These are phyloP conservation scores for Nibea albiflora DNA, from an alignment of 2,113 vertebrate genomes.

Conservation along the genomic window DNA sequence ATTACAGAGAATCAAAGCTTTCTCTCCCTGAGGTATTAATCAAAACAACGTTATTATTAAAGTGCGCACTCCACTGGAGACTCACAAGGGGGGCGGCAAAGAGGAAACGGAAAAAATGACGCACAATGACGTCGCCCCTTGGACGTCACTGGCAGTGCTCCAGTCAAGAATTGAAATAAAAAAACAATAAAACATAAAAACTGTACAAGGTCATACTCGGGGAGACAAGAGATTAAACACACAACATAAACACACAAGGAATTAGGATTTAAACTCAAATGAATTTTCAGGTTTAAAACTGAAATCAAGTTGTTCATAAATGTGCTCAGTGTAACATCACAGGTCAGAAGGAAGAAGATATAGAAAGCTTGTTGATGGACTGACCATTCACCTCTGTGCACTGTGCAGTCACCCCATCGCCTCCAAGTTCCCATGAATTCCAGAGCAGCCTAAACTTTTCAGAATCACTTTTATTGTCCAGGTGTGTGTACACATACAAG, in stretches of 20 bases:
- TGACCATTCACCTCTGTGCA: too few species aligned
- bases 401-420: too few species aligned
- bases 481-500: too few species aligned
- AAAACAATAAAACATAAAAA: not conserved
- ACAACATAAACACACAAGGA: not conserved
- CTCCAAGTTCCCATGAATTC: too few species aligned
- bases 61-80: not conserved
- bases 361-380: too few species aligned
- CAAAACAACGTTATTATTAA: not conserved
- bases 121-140: slow-evolving; percentile 32
- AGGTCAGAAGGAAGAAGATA: too few species aligned
- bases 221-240: not conserved
- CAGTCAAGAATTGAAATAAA: not conserved
- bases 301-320: not conserved
- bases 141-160: not conserved
- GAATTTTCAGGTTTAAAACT: not conserved
- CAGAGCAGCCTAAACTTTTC: too few species aligned
- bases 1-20: not conserved
- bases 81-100: too few species aligned
- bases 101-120: slow-evolving; percentile 72
- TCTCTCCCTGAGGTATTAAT: not conserved
- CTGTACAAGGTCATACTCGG: not conserved
- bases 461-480: too few species aligned
- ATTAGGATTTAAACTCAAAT: not conserved
- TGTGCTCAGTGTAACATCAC: not conserved